Evolutionary conservation across 2,113 vertebrate genomes (phyloP).

Genomic region (Paradoxurus hermaphroditus): DNA sequence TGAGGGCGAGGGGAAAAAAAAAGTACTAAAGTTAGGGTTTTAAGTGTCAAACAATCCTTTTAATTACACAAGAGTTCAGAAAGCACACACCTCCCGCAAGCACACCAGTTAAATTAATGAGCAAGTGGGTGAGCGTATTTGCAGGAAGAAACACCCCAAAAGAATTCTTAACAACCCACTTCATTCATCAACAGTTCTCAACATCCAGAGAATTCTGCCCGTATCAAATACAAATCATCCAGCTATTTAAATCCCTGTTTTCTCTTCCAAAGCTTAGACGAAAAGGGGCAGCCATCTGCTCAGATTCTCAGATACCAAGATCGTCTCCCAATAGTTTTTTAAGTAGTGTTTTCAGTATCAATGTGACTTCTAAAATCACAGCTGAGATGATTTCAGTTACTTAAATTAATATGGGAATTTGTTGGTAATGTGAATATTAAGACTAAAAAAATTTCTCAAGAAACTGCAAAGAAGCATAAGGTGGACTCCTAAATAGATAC

Average conservation of each 20-base stretch:
- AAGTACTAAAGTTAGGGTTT: neutral
- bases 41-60: neutral
- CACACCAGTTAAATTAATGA: neutral
- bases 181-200: neutral
- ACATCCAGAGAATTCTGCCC: neutral
- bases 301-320: neutral
- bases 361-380: neutral
- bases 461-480: neutral
- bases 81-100: neutral
- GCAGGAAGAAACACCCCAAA: neutral
- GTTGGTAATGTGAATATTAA: neutral
- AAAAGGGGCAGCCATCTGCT: neutral
- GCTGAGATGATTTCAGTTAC: neutral
- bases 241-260: neutral
- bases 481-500: neutral
- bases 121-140: neutral
- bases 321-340: neutral
- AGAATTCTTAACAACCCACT: constrained; percentile 7
- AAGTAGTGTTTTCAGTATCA: neutral
- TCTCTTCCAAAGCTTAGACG: neutral
- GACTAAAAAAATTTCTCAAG: neutral
- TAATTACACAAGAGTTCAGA: neutral
- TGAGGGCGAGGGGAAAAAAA: constrained; percentile 66
- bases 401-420: neutral
- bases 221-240: neutral